phyloP scores from a whole-genome alignment of 2,113 vertebrate species.

The Piprites chloris region DNA sequence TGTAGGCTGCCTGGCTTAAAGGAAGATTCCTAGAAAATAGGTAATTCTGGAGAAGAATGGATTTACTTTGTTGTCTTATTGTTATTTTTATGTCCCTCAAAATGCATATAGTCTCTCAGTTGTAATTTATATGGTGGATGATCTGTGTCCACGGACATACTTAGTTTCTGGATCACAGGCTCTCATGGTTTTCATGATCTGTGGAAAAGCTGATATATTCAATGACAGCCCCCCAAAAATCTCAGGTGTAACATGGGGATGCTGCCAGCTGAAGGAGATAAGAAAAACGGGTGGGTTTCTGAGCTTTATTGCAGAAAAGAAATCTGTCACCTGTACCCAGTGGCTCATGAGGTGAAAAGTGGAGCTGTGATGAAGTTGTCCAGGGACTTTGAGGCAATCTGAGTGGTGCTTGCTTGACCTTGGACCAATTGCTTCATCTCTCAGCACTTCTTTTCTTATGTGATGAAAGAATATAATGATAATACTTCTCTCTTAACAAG shows the following conservation, averaged over 20 bases:
- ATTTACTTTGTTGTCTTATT: background rate
- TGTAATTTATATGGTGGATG: background rate
- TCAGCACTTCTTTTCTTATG: background rate
- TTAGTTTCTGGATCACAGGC: background rate
- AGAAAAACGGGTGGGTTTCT: background rate
- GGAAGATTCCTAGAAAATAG: background rate
- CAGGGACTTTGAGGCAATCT: background rate
- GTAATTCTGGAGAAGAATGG: background rate
- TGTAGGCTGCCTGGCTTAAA: background rate
- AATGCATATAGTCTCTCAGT: background rate
- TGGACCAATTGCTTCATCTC: background rate
- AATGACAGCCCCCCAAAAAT: background rate
- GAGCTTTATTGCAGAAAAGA: background rate
- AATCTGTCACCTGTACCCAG: background rate
- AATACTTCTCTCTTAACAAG: conserved; percentile 36
- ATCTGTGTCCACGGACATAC: background rate
- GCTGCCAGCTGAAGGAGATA: background rate
- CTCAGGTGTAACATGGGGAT: background rate
- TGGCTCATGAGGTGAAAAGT: background rate
- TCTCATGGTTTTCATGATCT: background rate
- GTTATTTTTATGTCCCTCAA: background rate
- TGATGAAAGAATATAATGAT: conserved; percentile 1
- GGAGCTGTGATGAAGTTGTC: background rate
- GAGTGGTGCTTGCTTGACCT: background rate
- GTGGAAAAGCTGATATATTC: background rate